Evolutionary conservation across 2,797 vertebrate species (phyloP).

Genomic region (Nothura maculosa): DNA sequence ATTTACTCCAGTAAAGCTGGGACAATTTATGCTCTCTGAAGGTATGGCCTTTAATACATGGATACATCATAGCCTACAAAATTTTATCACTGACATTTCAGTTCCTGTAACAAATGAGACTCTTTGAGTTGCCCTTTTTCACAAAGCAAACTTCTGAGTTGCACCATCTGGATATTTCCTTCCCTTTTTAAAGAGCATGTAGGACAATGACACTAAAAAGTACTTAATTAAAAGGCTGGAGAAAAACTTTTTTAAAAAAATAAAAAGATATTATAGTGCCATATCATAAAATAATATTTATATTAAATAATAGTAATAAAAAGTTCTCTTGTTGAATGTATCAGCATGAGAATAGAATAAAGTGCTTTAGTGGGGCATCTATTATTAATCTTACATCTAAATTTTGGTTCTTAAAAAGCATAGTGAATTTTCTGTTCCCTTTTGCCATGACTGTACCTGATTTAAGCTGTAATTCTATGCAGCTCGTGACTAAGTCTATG

Average conservation of each 20-base stretch:
- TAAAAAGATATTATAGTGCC: too few species aligned
- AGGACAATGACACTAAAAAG: neutral
- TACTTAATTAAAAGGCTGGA: neutral
- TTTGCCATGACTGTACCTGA: fast-evolving
- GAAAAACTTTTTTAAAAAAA: neutral
- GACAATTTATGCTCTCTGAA: neutral
- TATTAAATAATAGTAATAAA: neutral
- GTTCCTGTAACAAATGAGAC: slow-evolving; percentile 17
- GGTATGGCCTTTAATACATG: slow-evolving; percentile 7
- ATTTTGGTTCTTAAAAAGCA: neutral
- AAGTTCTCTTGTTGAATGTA: neutral
- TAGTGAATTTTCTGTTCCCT: neutral
- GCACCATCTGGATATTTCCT: neutral
- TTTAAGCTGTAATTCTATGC: neutral
- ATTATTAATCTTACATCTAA: neutral
- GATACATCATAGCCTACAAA: neutral
- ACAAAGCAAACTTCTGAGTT: neutral
- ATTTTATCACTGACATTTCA: slow-evolving; percentile 45
- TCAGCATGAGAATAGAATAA: neutral
- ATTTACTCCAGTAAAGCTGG: neutral
- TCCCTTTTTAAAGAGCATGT: neutral
- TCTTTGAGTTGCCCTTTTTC: slow-evolving; percentile 42
- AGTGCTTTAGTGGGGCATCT: too few species aligned
- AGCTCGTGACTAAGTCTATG: neutral
- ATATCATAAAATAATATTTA: neutral